These are phyloP conservation scores for Nephila pilipes DNA, from an alignment of 1,140 invertebrate genomes.

Conservation along the genomic window DNA sequence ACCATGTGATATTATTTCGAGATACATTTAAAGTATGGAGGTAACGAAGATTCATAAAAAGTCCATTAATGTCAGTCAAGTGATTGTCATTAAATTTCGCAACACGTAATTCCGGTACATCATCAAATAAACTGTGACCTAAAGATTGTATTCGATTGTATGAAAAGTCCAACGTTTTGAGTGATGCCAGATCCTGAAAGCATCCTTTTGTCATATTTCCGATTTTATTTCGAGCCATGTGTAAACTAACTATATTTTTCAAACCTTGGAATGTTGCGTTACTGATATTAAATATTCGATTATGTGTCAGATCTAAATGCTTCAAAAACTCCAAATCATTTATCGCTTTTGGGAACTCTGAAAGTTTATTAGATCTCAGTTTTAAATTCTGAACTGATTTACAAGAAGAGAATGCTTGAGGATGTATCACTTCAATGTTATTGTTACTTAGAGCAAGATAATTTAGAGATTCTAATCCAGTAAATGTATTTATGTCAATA, in stretches of 20 bases:
- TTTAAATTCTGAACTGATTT: slow-evolving; percentile 79
- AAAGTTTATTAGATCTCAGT: slow-evolving; percentile 78
- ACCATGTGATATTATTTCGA: slow-evolving; percentile 93
- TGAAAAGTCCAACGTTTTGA: slow-evolving; percentile 93
- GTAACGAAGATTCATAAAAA: slow-evolving; percentile 90
- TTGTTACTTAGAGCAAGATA: slow-evolving; percentile 93
- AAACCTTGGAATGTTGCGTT: slow-evolving; percentile 80
- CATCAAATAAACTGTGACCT: slow-evolving; percentile 90
- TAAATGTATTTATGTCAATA: slow-evolving; percentile 90
- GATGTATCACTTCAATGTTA: slow-evolving; percentile 81
- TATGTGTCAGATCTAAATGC: slow-evolving; percentile 91
- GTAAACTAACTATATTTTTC: slow-evolving; percentile 91
- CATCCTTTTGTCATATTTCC: slow-evolving; percentile 86
- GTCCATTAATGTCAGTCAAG: slow-evolving; percentile 90
- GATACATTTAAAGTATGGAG: slow-evolving; percentile 94
- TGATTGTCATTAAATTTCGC: slow-evolving; percentile 92
- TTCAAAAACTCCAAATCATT: slow-evolving; percentile 85
- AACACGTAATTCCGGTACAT: slow-evolving; percentile 89
- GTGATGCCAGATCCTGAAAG: slow-evolving; percentile 90
- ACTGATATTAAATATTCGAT: slow-evolving; percentile 86
- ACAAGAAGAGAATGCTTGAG: slow-evolving; percentile 78
- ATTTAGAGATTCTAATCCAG: slow-evolving; percentile 91
- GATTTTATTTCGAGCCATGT: slow-evolving; percentile 90
- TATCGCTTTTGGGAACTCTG: slow-evolving; percentile 78
- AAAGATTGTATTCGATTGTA: slow-evolving; percentile 93